Evolutionary conservation across 2,888 invertebrate species (phyloP).

Genomic region (Itoplectis maculator): DNA sequence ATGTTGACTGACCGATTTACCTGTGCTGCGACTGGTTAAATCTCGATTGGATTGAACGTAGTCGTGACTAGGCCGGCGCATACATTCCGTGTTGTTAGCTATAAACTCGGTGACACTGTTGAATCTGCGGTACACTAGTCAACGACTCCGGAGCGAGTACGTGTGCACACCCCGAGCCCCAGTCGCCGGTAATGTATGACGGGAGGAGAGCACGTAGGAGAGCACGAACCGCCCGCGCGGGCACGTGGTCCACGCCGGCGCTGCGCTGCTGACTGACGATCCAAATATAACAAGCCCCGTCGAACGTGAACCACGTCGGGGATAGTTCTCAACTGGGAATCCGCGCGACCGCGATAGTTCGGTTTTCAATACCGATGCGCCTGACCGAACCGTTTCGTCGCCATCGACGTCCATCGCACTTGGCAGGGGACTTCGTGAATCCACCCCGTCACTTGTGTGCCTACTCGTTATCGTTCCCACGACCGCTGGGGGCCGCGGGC

Average conservation of each 20-base stretch:
- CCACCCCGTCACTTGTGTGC: not conserved
- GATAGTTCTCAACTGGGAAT: constrained; percentile 26
- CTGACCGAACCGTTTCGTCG: not conserved
- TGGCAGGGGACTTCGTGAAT: not conserved
- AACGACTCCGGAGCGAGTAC: constrained; percentile 34
- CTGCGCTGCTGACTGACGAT: constrained; percentile 39
- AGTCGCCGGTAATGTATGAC: constrained; percentile 46
- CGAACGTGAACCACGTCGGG: constrained; percentile 34
- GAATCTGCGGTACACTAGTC: constrained; percentile 38
- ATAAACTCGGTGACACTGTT: constrained; percentile 40
- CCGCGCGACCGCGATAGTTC: constrained; percentile 10
- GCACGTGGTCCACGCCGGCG: constrained; percentile 32
- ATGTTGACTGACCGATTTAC: constrained; percentile 43
- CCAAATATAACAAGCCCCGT: constrained; percentile 40
- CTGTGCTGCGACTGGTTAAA: constrained; percentile 33
- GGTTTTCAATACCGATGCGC: not conserved
- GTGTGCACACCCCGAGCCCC: constrained; percentile 22
- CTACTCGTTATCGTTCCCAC: not conserved
- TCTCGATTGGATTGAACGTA: constrained; percentile 34
- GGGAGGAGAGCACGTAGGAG: constrained; percentile 2
- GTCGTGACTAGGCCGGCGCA: not conserved
- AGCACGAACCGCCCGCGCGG: not conserved
- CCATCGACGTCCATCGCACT: not conserved
- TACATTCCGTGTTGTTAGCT: constrained; percentile 3
- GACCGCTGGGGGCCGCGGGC: too few species aligned